Evolutionary conservation across 2,888 invertebrate species (phyloP).

Genomic region (Rosalia funebris): DNA sequence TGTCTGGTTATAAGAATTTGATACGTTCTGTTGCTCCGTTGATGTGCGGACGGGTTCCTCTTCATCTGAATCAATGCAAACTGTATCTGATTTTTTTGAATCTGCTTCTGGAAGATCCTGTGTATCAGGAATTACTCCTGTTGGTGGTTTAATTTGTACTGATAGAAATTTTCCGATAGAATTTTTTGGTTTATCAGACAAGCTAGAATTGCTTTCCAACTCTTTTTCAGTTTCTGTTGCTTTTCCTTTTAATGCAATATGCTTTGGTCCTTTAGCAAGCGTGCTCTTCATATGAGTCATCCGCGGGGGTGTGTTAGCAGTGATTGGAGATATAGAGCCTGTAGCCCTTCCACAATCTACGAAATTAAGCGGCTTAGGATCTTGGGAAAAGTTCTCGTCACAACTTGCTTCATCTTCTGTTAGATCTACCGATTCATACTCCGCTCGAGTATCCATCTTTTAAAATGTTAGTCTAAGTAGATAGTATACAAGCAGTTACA

Average conservation of each 20-base stretch:
- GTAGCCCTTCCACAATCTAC: background rate
- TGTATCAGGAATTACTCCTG: background rate
- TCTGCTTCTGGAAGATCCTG: background rate
- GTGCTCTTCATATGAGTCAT: too few relatives aligned
- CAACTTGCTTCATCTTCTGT: slow-evolving; percentile 35
- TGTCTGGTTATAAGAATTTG: slow-evolving; percentile 1
- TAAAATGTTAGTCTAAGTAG: too few relatives aligned
- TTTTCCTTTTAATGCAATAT: too few relatives aligned
- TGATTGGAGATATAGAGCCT: slow-evolving; percentile 3
- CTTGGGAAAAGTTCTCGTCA: slow-evolving; percentile 9
- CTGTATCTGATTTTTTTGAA: slow-evolving; percentile 15
- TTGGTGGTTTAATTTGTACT: slow-evolving; percentile 6
- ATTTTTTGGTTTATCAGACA: too few relatives aligned
- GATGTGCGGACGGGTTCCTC: background rate
- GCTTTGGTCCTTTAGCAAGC: too few relatives aligned
- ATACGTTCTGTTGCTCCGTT: background rate
- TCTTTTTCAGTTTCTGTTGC: too few relatives aligned
- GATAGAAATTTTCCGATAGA: background rate
- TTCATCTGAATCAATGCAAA: slow-evolving; percentile 17
- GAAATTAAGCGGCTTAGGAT: background rate
- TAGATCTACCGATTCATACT: slow-evolving; percentile 29
- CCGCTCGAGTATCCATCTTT: slow-evolving; percentile 4
- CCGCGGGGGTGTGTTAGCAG: slow-evolving; percentile 21
- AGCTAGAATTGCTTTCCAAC: background rate
- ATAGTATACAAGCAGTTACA: too few relatives aligned